Conservation (phyloP, 2,888 invertebrate genomes). For the Cactoblastis cactorum region DNA sequence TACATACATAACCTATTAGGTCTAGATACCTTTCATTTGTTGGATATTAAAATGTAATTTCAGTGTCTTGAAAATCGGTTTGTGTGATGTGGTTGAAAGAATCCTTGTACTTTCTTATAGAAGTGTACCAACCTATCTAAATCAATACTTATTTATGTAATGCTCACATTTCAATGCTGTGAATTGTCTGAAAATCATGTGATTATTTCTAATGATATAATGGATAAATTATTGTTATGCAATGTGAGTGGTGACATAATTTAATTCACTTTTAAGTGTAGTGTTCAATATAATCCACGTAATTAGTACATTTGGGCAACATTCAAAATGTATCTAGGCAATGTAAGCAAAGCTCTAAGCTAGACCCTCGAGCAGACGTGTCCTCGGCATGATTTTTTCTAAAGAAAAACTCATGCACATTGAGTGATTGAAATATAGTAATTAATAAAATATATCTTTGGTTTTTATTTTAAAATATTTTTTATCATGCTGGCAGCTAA, state of each 20-base stretch:
- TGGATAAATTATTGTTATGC: slow-evolving; percentile 50
- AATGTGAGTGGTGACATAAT: slow-evolving; percentile 42
- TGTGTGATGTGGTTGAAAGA: slow-evolving; percentile 36
- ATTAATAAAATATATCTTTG: slow-evolving; percentile 42
- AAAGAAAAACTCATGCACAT: slow-evolving; percentile 57
- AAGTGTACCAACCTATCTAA: slow-evolving; percentile 14
- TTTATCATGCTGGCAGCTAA: too few relatives aligned
- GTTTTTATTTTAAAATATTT: slow-evolving; percentile 40
- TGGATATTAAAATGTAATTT: slow-evolving; percentile 13
- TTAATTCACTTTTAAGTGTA: slow-evolving; percentile 44
- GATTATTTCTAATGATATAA: slow-evolving; percentile 56
- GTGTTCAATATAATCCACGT: slow-evolving; percentile 32
- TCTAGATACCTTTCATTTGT: neutral
- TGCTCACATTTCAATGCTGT: slow-evolving; percentile 42
- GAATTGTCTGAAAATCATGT: slow-evolving; percentile 59
- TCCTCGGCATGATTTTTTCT: slow-evolving; percentile 63
- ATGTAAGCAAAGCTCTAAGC: slow-evolving; percentile 28
- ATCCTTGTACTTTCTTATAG: slow-evolving; percentile 40
- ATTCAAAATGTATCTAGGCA: slow-evolving; percentile 17
- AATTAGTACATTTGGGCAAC: slow-evolving; percentile 31
- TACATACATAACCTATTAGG: neutral
- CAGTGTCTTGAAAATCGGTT: slow-evolving; percentile 23
- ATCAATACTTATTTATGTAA: slow-evolving; percentile 31
- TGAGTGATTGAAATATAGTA: slow-evolving; percentile 63
- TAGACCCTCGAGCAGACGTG: slow-evolving; percentile 28